These are phyloP conservation scores for Spatulosminthurus flaviceps DNA, from an alignment of 2,888 invertebrate species.

Conservation along the genomic window DNA sequence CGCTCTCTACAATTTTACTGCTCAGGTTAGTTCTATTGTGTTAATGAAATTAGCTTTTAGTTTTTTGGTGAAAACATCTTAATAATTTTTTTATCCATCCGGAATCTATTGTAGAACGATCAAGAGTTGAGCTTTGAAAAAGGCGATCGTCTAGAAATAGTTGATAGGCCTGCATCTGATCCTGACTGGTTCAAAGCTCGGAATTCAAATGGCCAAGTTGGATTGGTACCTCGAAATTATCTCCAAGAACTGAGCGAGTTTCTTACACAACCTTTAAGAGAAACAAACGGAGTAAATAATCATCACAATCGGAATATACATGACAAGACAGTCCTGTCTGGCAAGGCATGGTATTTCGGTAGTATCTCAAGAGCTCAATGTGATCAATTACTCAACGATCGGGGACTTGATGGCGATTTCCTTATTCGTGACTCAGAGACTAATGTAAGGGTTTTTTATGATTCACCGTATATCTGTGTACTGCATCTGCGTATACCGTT, in stretches of 20 bases:
- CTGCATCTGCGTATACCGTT: background rate
- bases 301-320: constrained; percentile 60
- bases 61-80: too few relatives aligned
- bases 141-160: constrained; percentile 93
- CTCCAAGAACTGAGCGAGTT: constrained; percentile 88
- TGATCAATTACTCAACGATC: constrained; percentile 92
- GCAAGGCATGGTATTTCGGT: constrained; percentile 97
- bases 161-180: constrained; percentile 95
- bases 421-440: constrained; percentile 99
- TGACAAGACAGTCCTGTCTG: constrained; percentile 77
- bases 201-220: constrained; percentile 83
- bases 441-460: constrained; percentile 77
- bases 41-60: too few relatives aligned
- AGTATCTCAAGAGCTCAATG: constrained; percentile 94
- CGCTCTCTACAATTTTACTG: constrained; percentile 87
- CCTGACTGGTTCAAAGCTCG: constrained; percentile 99
- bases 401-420: constrained; percentile 98
- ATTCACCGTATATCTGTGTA: background rate
- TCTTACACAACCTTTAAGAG: constrained; percentile 82
- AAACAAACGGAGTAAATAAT: constrained; percentile 61
- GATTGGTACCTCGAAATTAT: constrained; percentile 92
- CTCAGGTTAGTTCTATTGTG: too few relatives aligned
- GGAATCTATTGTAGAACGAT: constrained; percentile 76
- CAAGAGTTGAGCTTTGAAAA: constrained; percentile 97
- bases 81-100: background rate